Percentiles rank a stretch among this genome's conserved stretches.
phyloP scores from a whole-genome alignment of 23 tunicate genomes.

The Phallusia fumigata region DNA sequence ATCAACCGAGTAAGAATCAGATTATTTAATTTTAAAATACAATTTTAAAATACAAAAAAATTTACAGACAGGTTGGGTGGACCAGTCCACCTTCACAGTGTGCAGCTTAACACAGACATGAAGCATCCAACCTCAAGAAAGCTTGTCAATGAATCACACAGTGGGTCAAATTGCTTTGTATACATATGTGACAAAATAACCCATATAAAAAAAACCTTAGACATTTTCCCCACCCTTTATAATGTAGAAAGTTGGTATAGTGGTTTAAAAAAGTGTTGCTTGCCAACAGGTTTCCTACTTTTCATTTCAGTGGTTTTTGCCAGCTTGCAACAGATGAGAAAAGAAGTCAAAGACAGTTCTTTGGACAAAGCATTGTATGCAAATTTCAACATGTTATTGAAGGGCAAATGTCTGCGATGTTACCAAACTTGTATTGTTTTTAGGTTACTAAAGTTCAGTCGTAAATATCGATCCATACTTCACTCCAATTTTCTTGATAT shows the following conservation, averaged over 20 bases:
- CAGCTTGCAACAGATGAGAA: slow-evolving; percentile 29
- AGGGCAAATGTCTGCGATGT: no score
- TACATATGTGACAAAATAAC: no score
- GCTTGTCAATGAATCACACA: slow-evolving; percentile 63
- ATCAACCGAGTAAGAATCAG: not conserved
- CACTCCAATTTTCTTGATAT: slow-evolving; percentile 60
- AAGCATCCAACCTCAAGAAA: slow-evolving; percentile 44
- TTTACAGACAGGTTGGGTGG: not conserved
- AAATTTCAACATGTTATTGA: not conserved
- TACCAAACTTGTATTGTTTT: not conserved
- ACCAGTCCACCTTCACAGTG: slow-evolving; percentile 38
- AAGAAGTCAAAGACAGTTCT: slow-evolving; percentile 15
- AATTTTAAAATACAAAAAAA: no score
- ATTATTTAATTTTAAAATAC: no score
- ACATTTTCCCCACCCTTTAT: no score
- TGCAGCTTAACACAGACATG: slow-evolving; percentile 51
- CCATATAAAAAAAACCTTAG: no score
- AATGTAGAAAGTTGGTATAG: no score
- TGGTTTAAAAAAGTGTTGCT: not conserved
- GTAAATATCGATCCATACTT: slow-evolving; percentile 80
- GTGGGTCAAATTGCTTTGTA: no score
- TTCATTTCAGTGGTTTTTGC: slow-evolving; percentile 41
- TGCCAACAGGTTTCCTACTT: not conserved
- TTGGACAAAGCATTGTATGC: slow-evolving; percentile 20
- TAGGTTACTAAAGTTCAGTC: slow-evolving; percentile 62